Conservation (phyloP, 1,140 invertebrate species). For the Drosophila subobscura region DNA sequence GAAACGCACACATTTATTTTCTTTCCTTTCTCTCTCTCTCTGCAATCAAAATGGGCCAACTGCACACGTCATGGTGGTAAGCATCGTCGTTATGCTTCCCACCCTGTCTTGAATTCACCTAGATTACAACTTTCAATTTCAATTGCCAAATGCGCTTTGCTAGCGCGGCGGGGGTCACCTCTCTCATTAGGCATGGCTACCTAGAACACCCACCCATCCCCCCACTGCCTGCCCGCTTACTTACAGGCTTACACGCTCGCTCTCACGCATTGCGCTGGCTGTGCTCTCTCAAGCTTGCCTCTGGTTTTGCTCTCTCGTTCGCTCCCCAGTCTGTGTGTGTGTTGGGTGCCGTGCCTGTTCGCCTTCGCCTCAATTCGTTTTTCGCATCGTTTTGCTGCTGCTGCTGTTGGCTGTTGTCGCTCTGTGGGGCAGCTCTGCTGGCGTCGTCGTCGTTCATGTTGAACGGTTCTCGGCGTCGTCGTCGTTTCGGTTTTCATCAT, state of each 20-base stretch:
- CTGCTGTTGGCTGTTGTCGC: not conserved
- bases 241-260: slow-evolving; percentile 7
- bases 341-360: slow-evolving; percentile 15
- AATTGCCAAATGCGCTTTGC: slow-evolving; percentile 63
- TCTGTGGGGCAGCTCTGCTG: slow-evolving; percentile 34
- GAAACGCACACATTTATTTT: no score
- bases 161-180: not conserved
- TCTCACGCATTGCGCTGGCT: slow-evolving; percentile 32
- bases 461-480: slow-evolving; percentile 31
- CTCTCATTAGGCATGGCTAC: slow-evolving; percentile 9
- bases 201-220: slow-evolving; percentile 1
- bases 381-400: slow-evolving; percentile 41
- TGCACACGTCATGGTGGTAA: not conserved
- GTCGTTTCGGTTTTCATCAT: slow-evolving; percentile 44
- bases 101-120: no score
- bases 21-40: no score
- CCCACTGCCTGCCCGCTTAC: not conserved
- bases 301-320: slow-evolving; percentile 6
- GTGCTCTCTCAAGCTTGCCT: slow-evolving; percentile 25
- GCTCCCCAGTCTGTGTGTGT: not conserved
- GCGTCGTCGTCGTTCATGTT: slow-evolving; percentile 36
- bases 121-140: slow-evolving; percentile 79
- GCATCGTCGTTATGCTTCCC: not conserved
- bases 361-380: slow-evolving; percentile 58
- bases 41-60: no score